These are phyloP conservation scores for Acanthaster planci DNA, from an alignment of 35 echinoderm and acorn worm species.

Conservation along the genomic window DNA sequence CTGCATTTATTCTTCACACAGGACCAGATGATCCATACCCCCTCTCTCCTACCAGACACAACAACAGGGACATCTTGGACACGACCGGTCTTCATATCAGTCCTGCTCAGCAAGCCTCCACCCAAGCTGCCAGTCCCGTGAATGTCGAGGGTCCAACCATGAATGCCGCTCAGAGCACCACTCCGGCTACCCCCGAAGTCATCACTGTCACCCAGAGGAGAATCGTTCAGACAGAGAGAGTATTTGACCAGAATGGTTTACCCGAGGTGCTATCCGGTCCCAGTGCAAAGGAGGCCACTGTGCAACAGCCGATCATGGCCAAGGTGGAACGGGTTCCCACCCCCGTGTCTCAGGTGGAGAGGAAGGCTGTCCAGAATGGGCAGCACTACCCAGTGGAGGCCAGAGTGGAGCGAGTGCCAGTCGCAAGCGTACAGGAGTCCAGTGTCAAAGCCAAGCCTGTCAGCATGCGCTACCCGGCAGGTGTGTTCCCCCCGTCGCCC, in stretches of 20 bases:
- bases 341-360: background rate
- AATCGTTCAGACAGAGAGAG: background rate
- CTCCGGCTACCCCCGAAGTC: background rate
- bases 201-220: constrained; percentile 5
- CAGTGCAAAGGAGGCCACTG: background rate
- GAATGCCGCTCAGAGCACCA: background rate
- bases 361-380: background rate
- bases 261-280: background rate
- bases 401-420: constrained; percentile 15
- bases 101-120: background rate
- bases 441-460: background rate
- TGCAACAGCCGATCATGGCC: background rate
- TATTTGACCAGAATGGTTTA: background rate
- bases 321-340: background rate
- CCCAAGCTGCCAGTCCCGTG: background rate
- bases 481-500: constrained; percentile 17
- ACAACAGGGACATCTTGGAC: constrained; percentile 51
- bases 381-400: constrained; percentile 37
- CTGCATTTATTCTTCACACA: constrained; percentile 26
- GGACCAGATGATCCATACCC: constrained; percentile 72
- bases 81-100: constrained; percentile 28
- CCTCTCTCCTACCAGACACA: constrained; percentile 40
- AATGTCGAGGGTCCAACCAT: background rate
- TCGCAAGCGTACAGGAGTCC: background rate
- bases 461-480: background rate